Percentiles rank a stretch among this genome's conserved stretches.
phyloP scores from a whole-genome alignment of 2,797 vertebrate genomes.

The Podarcis siculus region DNA sequence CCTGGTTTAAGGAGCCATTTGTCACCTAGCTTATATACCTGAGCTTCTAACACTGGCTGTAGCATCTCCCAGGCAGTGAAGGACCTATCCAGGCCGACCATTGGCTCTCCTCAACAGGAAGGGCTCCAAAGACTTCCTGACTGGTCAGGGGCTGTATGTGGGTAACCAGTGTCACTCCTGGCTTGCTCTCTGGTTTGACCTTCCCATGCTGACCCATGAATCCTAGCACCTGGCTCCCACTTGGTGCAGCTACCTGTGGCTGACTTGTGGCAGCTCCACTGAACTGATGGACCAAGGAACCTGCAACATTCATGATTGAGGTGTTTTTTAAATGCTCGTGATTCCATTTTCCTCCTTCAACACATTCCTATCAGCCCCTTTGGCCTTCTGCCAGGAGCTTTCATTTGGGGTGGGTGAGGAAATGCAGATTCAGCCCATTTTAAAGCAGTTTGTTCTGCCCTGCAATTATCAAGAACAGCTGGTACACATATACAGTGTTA shows the following conservation, averaged over 20 bases:
- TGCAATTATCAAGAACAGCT: slow-evolving; percentile 10
- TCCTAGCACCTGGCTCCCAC: no score
- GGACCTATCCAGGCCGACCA: background rate
- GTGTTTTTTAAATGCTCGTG: background rate
- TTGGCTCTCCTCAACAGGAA: background rate
- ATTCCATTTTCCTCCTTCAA: background rate
- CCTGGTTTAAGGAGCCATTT: no score
- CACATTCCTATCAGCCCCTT: background rate
- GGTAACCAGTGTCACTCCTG: background rate
- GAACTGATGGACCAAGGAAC: background rate
- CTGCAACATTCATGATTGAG: background rate
- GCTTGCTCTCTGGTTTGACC: background rate
- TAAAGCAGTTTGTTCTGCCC: slow-evolving; percentile 20
- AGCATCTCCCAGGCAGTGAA: background rate
- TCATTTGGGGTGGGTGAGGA: background rate
- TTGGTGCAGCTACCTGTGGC: background rate
- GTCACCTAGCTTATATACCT: no score
- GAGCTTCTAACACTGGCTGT: background rate
- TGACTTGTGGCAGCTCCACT: background rate
- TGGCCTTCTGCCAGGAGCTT: background rate
- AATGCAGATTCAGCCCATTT: slow-evolving; percentile 9
- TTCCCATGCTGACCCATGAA: background rate
- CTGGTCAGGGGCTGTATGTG: no score
- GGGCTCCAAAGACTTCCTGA: background rate
- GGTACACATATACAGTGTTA: slow-evolving; percentile 4